A percentile compares a stretch with the other conserved stretches of the same genome.
phyloP scores from a whole-genome alignment of 2,113 vertebrate genomes.

The Formicarius rufipectus region DNA sequence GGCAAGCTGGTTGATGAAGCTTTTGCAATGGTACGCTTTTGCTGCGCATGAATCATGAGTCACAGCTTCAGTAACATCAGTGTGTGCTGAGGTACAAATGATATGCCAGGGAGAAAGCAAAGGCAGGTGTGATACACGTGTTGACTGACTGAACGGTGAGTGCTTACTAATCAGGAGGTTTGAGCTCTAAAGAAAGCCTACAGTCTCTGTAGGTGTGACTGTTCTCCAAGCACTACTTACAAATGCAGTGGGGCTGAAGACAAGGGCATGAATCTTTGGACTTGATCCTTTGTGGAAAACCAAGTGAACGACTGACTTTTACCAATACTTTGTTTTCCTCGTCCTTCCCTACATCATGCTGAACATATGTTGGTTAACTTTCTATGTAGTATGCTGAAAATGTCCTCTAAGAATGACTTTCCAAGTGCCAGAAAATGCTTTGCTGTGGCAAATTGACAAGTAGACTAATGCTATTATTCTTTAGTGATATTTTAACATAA shows the following conservation, averaged over 20 bases:
- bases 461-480: neutral
- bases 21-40: neutral
- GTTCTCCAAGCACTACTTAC: neutral
- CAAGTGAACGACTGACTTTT: neutral
- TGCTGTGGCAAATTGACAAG: neutral
- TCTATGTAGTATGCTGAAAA: neutral
- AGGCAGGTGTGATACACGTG: neutral
- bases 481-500: neutral
- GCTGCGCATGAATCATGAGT: neutral
- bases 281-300: neutral
- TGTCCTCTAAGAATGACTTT: constrained; percentile 26
- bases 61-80: neutral
- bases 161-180: neutral
- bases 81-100: neutral
- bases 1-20: neutral
- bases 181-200: neutral
- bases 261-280: neutral
- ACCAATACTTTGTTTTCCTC: neutral
- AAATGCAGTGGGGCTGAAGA: neutral
- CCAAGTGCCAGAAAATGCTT: neutral
- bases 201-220: neutral
- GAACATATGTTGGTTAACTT: neutral
- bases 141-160: neutral
- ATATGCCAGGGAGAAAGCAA: neutral
- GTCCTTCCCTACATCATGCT: neutral